Base-by-base conservation (phyloP, 2,888 invertebrate genomes). In the Leucoma salicis region DNA sequence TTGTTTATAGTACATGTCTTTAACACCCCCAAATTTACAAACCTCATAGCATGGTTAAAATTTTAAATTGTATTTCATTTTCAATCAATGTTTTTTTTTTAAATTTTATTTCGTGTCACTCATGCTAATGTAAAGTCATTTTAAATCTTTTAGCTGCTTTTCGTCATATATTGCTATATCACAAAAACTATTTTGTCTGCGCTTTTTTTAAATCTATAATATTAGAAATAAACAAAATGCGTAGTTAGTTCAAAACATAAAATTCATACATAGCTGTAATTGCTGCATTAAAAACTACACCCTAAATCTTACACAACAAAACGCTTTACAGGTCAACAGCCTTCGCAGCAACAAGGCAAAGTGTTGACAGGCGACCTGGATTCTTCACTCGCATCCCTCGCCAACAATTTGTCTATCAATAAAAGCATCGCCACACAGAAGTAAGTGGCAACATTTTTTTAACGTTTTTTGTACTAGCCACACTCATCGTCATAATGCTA, bases 361-460 rank as follows among this genome's bases (percentile, higher is more conserved):
- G 94, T 98, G 56, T 91, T 98, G 52, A 96, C 97, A 15, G 97
- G 97, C 41, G 98, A 98, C 84, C 91, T 99, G 79, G 98, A 99
- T 79, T 96, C 97, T 63, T 97, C 97, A 63, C 93, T 98, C 49
- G 97, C 97, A 51, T 95, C 95, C 57, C 91, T 99, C 65, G 98
- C 98, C 50, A 96, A 98, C 88, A 98, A 98, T 86, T 92, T 99
- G 65, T 93, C 94, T 66, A 96, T 97, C 70, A 95, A 96, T 86
- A 95, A 95, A 85, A 93, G 92, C 57, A 92, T 92, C 24, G 86
- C 92, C 35, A 92, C 92, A 34, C 91, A 91, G 66, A 92, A 95
- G 95, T 95, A 86, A 93, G 94, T 92, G 29, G 28, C 35, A 33
- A 7, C 12, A 14, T 31, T 11, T 16, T 28, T 1, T 3, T 39